Base-by-base conservation (phyloP, 2,888 invertebrate species). In the Caenorhabditis wallacei region DNA sequence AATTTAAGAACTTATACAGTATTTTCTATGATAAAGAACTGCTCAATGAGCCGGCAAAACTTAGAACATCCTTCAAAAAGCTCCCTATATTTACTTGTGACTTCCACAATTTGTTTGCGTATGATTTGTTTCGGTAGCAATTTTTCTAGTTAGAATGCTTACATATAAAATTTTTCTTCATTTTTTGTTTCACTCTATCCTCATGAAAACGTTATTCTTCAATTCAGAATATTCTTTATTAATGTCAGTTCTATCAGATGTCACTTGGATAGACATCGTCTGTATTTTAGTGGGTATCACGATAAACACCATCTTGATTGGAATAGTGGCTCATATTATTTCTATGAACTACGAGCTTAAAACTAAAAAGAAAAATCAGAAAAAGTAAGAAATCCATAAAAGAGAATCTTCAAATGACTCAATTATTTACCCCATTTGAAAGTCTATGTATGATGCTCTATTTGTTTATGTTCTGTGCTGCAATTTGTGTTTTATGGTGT, bases 401-500 rank as follows among this genome's bases (percentile, higher is more conserved):
- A 13, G 10, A 40, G 10, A 10, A 40, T 13, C 40, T 2, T 40
- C n/a, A 40, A 40, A 40, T 40, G 40, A 40, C 13, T 40, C 40
- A 40, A n/a, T 11, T 40, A 40, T 40, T 13, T 40, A 40, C 40
- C 13, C 16, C 40, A 40, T 16, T 11, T 13, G 16, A 40, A 40
- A 40, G 2, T 40, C 40, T 40, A 40, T n/a, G 40, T 40, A 40
- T 40, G 40, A 10, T 40, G 2, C 10, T 18, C 13, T 48, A 13
- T 48, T 48, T 48, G 18, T 18, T 18, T 48, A 48, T 48, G 46
- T 48, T 48, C 13, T 18, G 46, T 48, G 46, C 40, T 40, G 35
- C 35, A 30, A 30, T 13, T 48, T 48, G 46, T 48, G 46, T 48
- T 48, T 48, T 48, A 18, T 48, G 46, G 46, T 48, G 18, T 48